Percentiles rank a stretch among this genome's conserved stretches.
Evolutionary conservation across 2,888 invertebrate species (phyloP).

Genomic region (Aphelenchoides bicaudatus): DNA sequence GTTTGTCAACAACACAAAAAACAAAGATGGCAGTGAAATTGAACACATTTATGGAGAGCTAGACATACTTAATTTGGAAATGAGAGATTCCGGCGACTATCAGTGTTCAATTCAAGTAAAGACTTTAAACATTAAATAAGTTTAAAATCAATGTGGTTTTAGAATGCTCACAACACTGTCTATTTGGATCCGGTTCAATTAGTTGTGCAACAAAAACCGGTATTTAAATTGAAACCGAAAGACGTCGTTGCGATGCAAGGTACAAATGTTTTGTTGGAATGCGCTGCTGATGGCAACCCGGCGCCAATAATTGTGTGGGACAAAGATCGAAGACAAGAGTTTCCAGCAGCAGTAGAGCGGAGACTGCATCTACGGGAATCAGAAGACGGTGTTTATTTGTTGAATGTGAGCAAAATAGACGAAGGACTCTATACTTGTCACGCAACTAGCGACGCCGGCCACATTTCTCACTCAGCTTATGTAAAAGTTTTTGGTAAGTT

Average conservation of each 20-base stretch:
- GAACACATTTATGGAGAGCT: background rate
- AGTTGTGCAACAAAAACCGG: background rate
- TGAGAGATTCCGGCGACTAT: background rate
- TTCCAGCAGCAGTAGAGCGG: constrained; percentile 5
- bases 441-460: constrained; percentile 2
- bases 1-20: background rate
- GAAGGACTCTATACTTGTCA: background rate
- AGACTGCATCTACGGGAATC: constrained; percentile 2
- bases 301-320: background rate
- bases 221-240: background rate
- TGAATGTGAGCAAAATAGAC: background rate
- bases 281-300: background rate
- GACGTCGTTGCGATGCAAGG: background rate
- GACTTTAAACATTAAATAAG: too few relatives aligned
- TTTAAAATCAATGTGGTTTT: too few relatives aligned
- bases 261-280: background rate
- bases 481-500: background rate
- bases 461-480: background rate
- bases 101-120: constrained; percentile 5
- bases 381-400: constrained; percentile 11
- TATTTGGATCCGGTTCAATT: background rate
- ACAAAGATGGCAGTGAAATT: background rate
- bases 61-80: background rate
- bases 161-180: background rate
- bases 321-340: background rate